Conservation (phyloP, 2,113 vertebrate genomes). For the Halichoeres trimaculatus region DNA sequence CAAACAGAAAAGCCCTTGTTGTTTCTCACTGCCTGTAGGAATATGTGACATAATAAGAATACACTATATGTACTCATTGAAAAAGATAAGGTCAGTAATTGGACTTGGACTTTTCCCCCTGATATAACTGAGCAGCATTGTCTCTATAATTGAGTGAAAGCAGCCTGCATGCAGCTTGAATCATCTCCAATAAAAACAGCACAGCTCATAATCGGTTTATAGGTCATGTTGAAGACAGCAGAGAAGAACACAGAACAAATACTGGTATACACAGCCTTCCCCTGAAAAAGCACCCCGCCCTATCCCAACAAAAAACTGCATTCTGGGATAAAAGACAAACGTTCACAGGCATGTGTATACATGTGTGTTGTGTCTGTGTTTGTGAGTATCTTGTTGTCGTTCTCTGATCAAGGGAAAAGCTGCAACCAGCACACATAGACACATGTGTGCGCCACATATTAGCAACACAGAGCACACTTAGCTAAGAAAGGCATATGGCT, state of each 20-base stretch:
- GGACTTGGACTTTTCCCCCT: background rate
- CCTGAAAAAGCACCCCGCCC: constrained; percentile 43
- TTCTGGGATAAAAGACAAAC: constrained; percentile 46
- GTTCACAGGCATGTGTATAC: constrained; percentile 34
- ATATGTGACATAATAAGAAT: constrained; percentile 2
- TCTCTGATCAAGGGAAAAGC: constrained; percentile 49
- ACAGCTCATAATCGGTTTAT: constrained; percentile 56
- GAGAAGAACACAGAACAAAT: constrained; percentile 71
- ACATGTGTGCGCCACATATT: constrained; percentile 58
- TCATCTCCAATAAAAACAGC: constrained; percentile 52
- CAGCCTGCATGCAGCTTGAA: background rate
- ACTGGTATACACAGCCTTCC: constrained; percentile 53
- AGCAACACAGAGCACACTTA: constrained; percentile 68
- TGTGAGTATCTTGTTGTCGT: constrained; percentile 31
- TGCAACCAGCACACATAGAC: constrained; percentile 52
- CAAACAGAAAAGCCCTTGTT: background rate
- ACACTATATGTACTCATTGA: background rate
- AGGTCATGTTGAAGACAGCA: constrained; percentile 74
- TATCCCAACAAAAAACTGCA: constrained; percentile 42
- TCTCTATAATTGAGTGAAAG: constrained; percentile 14
- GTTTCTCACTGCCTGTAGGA: background rate
- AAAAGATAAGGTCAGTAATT: constrained; percentile 7
- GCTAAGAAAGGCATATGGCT: constrained; percentile 80
- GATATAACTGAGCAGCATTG: constrained; percentile 5
- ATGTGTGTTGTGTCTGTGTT: constrained; percentile 23